Evolutionary conservation across 1,140 invertebrate genomes (phyloP).

Genomic region (Saccostrea echinata): DNA sequence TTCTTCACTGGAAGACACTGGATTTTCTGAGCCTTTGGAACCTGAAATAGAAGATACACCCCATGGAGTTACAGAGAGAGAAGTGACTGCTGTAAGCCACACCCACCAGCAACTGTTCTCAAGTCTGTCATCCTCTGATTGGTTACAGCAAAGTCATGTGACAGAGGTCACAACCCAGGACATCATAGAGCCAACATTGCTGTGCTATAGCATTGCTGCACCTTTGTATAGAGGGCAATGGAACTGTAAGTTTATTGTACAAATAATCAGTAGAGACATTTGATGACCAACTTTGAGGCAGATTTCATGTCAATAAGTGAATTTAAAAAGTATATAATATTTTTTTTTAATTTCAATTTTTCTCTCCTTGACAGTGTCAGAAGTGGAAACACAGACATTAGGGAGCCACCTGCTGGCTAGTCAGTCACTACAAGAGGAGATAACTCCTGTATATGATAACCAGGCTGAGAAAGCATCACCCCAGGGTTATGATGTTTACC

Average conservation of each 20-base stretch:
- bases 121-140: slow-evolving; percentile 67
- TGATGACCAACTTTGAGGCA: too few species aligned
- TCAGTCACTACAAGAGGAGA: slow-evolving; percentile 45
- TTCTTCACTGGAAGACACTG: slow-evolving; percentile 63
- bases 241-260: background rate
- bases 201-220: slow-evolving; percentile 66
- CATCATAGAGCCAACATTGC: slow-evolving; percentile 63
- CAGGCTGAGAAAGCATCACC: background rate
- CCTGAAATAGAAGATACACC: slow-evolving; percentile 33
- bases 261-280: too few species aligned
- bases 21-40: slow-evolving; percentile 52
- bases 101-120: slow-evolving; percentile 72
- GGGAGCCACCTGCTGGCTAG: slow-evolving; percentile 71
- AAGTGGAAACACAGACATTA: slow-evolving; percentile 64
- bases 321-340: too few species aligned
- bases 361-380: slow-evolving; percentile 52
- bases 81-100: slow-evolving; percentile 72
- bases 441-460: slow-evolving; percentile 1
- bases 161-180: slow-evolving; percentile 52
- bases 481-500: slow-evolving; percentile 88
- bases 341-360: too few species aligned
- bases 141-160: slow-evolving; percentile 58
- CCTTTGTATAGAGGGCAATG: background rate
- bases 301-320: too few species aligned
- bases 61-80: slow-evolving; percentile 69